Percentiles rank a stretch among this genome's conserved stretches.
These are phyloP conservation scores for Limnephilus lunatus DNA, from an alignment of 2,888 invertebrate species.

Conservation along the genomic window DNA sequence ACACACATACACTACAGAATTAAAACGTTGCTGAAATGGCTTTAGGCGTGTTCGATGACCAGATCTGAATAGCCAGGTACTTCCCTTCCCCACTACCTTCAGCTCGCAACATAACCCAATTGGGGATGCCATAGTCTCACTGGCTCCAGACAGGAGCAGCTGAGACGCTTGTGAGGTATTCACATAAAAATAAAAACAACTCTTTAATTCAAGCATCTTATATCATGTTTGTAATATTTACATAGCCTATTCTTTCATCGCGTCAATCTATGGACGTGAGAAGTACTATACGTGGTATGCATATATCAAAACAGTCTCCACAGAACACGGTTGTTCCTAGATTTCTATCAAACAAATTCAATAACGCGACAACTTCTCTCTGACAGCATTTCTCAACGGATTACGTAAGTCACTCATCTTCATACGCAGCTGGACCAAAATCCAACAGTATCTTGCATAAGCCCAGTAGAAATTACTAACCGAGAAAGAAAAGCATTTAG, in stretches of 20 bases:
- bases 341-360: neutral
- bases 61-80: too few species aligned
- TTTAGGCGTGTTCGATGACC: too few species aligned
- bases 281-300: neutral
- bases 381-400: neutral
- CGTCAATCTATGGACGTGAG: too few species aligned
- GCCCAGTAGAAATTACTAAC: neutral
- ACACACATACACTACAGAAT: too few species aligned
- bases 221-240: neutral
- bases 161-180: too few species aligned
- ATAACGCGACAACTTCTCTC: neutral
- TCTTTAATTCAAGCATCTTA: neutral
- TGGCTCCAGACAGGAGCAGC: too few species aligned
- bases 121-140: too few species aligned
- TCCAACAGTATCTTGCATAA: neutral
- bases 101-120: too few species aligned
- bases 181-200: too few species aligned
- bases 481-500: neutral
- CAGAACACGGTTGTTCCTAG: neutral
- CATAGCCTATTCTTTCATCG: neutral
- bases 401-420: constrained; percentile 10
- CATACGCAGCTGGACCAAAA: constrained; percentile 2
- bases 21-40: too few species aligned
- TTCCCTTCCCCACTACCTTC: too few species aligned
- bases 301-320: neutral